Base-by-base conservation (phyloP, 2,888 invertebrate genomes). In the Mythimna loreyi region DNA sequence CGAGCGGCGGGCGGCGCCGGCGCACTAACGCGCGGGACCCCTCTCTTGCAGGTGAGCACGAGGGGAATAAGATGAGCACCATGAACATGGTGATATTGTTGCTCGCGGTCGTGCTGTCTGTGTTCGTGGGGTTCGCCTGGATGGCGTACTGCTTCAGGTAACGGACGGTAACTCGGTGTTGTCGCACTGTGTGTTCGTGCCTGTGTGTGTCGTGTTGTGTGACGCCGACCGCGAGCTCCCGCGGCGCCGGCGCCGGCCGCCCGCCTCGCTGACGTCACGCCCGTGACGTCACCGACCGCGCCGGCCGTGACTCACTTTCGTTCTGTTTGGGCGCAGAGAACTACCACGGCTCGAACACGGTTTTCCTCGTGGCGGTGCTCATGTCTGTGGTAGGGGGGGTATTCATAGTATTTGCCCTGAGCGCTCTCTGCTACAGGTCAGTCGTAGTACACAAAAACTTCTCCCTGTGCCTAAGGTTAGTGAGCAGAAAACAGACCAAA, bases 401-500 rank as follows among this genome's bases (percentile, higher is more conserved):
- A 97, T 99, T 99, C 98, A 97, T 99, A 97, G 97, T 98, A 97
- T 99, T 99, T 98, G 98, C 99, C 97, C 98, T 98, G 97, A 98
- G 99, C 98, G 99, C 99, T 97, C 98, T 99, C 97, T 99, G 99
- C 98, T 99, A 99, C 98, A 98, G 99, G 98, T 98, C 98, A 98
- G 98, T 98, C 97, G 98, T 98, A 98, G 98, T 98, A 97, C 98
- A 98, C 98, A 98, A 98, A 98, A 98, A 98, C 98, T 98, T 98
- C 98, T 98, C 98, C 98, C 98, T 98, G 97, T 98, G 98, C 98
- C 98, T 98, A 98, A 98, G 98, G 98, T 98, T 98, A 98, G 98
- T 98, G 98, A 97, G 98, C 98, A 98, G 98, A 97, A 97, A 97
- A 97, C 97, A 96, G 96, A 96, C 96, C 97, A 97, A 96, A 96